A percentile compares a stretch with the other conserved stretches of the same genome.
These are phyloP conservation scores for Neoseiulus cucumeris DNA, from an alignment of 1,140 invertebrate species.

Conservation along the genomic window DNA sequence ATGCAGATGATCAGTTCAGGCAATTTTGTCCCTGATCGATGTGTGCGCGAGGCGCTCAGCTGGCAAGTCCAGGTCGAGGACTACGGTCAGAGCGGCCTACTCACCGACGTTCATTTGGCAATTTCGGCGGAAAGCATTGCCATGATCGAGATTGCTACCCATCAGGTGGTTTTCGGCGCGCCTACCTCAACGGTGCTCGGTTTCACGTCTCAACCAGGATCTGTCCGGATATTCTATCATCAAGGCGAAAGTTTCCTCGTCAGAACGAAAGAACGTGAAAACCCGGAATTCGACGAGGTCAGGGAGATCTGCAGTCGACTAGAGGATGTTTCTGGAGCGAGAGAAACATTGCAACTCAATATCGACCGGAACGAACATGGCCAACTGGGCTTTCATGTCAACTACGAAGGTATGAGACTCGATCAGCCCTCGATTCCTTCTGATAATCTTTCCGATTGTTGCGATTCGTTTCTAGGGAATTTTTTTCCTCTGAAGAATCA, in stretches of 20 bases:
- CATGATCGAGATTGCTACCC: background rate
- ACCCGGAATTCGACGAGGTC: conserved; percentile 41
- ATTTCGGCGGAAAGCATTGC: conserved; percentile 4
- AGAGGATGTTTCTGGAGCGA: conserved; percentile 46
- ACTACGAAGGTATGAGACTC: conserved; percentile 47
- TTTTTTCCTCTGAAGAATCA: no score
- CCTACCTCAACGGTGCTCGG: background rate
- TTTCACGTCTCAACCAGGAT: background rate
- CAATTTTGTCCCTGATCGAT: conserved; percentile 44
- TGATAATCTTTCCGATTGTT: no score
- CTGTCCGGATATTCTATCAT: conserved; percentile 30
- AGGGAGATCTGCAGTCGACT: conserved; percentile 52
- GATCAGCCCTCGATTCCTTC: no score
- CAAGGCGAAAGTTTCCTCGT: conserved; percentile 63
- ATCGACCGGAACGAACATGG: conserved; percentile 54
- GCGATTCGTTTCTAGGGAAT: no score
- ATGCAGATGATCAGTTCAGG: conserved; percentile 27
- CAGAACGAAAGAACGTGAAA: conserved; percentile 22
- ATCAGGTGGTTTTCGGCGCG: background rate
- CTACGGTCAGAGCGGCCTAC: conserved; percentile 24
- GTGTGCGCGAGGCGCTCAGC: conserved; percentile 45
- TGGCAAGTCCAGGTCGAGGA: conserved; percentile 55
- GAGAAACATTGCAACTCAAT: conserved; percentile 46
- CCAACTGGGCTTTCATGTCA: conserved; percentile 84
- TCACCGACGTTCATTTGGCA: background rate